These are phyloP conservation scores for Gymnogyps californianus DNA, from an alignment of 2,113 vertebrate genomes.

Conservation along the genomic window DNA sequence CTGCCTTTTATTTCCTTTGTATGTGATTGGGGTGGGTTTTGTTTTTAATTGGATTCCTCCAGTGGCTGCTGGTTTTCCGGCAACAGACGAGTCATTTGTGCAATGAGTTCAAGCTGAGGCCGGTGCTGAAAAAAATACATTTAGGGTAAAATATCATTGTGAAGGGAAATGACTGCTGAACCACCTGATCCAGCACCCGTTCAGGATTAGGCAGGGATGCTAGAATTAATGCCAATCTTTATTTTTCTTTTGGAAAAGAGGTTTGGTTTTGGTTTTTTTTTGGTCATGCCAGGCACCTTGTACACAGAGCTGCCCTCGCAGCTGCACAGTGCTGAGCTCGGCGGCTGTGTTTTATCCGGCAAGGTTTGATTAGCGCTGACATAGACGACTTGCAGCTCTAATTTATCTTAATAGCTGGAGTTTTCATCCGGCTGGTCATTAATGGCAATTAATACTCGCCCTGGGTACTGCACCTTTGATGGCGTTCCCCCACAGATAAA, in stretches of 20 bases:
- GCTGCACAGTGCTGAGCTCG: neutral
- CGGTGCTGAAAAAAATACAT: neutral
- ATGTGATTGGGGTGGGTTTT: neutral
- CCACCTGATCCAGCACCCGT: neutral
- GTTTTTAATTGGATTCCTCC: neutral
- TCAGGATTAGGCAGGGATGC: neutral
- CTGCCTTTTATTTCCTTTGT: neutral
- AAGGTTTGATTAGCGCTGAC: neutral
- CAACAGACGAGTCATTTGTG: neutral
- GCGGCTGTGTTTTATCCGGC: neutral
- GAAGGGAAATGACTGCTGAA: rapidly evolving
- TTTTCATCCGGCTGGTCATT: neutral
- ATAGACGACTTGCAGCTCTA: neutral
- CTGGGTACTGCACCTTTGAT: neutral
- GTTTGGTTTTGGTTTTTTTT: neutral
- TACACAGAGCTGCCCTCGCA: neutral
- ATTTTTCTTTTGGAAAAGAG: neutral
- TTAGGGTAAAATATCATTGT: neutral
- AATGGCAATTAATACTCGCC: neutral
- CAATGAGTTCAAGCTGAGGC: neutral
- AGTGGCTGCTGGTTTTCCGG: neutral
- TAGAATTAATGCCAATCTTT: neutral
- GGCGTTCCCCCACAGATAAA: neutral
- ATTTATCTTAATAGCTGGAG: neutral
- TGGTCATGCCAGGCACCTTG: neutral